Evolutionary conservation across 2,888 invertebrate species (phyloP).

Genomic region (Caenorhabditis afra): DNA sequence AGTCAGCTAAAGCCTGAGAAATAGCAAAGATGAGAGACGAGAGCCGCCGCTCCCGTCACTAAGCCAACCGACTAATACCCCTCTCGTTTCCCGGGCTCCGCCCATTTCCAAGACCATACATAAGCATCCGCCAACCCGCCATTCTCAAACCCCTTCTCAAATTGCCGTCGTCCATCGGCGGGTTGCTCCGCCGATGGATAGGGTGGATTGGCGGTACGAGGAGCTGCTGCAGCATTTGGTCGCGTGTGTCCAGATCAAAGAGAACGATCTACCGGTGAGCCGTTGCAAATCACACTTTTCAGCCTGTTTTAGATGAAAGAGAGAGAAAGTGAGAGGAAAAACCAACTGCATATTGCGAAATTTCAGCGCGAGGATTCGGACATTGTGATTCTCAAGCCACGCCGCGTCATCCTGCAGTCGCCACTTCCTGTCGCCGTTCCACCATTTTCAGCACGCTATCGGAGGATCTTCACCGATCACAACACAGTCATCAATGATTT

Average conservation of each 20-base stretch:
- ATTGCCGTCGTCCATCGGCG: background rate
- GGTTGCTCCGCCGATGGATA: background rate
- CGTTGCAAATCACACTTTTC: too few species aligned
- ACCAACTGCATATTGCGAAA: background rate
- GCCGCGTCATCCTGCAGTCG: too few species aligned
- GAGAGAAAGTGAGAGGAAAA: background rate
- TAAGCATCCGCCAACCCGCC: too few species aligned
- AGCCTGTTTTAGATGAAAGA: background rate
- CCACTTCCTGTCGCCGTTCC: background rate
- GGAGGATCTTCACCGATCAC: background rate
- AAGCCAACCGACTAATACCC: too few species aligned
- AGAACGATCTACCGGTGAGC: constrained; percentile 7
- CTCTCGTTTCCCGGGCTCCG: too few species aligned
- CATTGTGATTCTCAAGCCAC: background rate
- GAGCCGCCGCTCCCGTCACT: too few species aligned
- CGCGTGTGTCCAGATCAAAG: background rate
- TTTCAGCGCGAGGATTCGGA: constrained; percentile 11
- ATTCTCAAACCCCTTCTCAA: too few species aligned
- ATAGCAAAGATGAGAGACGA: too few species aligned
- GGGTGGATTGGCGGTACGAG: background rate
- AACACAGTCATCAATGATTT: background rate
- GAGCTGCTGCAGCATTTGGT: background rate
- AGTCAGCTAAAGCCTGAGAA: too few species aligned
- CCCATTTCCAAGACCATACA: too few species aligned
- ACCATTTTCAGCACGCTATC: background rate